phyloP scores from a whole-genome alignment of 1,140 invertebrate species.

The fruit fly (Drosophila melanogaster) region Release_6_plus_ISO1_MT NT_037436.4:11701001-11701500 shows the following conservation, averaged over 20 bases:
- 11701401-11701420: conserved; percentile 95
- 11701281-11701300: conserved; percentile 93
- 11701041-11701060: conserved; percentile 91
- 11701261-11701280: conserved; percentile 92
- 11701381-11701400: conserved; percentile 91
- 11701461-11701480: conserved; percentile 77
- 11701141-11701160: conserved; percentile 93
- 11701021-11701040: conserved; percentile 96
- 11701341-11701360: conserved; percentile 87
- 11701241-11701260: conserved; percentile 91
- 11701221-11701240: conserved; percentile 85
- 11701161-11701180: conserved; percentile 91
- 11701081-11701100: conserved; percentile 95
- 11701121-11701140: conserved; percentile 97
- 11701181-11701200: too few species aligned
- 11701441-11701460: too few species aligned
- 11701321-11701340: conserved; percentile 93
- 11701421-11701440: conserved; percentile 64
- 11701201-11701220: neutral
- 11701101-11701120: conserved; percentile 94
- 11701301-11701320: conserved; percentile 95
- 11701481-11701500: conserved; percentile 97
- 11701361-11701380: conserved; percentile 91
- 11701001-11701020: conserved; percentile 97
- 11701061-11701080: conserved; percentile 87